Percentiles rank a stretch among this genome's conserved stretches.
Evolutionary conservation across 2,113 vertebrate genomes (phyloP).

Genomic region (Eira barbara): DNA sequence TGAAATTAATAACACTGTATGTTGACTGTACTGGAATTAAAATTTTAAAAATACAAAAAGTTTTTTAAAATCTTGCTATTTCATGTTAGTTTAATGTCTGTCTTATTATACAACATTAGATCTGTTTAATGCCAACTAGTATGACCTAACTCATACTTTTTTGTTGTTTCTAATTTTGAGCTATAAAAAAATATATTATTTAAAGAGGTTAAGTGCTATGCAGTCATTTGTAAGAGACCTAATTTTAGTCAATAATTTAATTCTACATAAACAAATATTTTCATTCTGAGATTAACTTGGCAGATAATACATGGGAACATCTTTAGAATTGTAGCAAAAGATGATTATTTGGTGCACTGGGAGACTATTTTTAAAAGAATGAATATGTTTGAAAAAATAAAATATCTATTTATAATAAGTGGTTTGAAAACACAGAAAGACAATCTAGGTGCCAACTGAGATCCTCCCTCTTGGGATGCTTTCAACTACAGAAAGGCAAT

Average conservation of each 20-base stretch:
- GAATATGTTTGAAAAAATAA: neutral
- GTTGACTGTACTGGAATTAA: neutral
- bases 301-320: neutral
- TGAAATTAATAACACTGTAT: neutral
- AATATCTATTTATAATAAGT: neutral
- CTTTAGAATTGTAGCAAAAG: neutral
- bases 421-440: neutral
- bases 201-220: neutral
- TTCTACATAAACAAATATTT: neutral
- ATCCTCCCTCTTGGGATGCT: neutral
- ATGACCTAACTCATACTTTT: neutral
- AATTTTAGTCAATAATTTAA: neutral
- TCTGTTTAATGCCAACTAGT: constrained; percentile 7
- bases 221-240: neutral
- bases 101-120: neutral
- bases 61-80: neutral
- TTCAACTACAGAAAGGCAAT: neutral
- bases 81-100: constrained; percentile 33
- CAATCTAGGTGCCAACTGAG: neutral
- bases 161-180: neutral
- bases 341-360: neutral
- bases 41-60: neutral
- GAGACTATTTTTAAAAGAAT: neutral
- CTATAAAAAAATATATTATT: neutral
- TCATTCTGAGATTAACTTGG: neutral